phyloP scores from a whole-genome alignment of 2,797 vertebrate genomes.

The Tenualosa ilisha region DNA sequence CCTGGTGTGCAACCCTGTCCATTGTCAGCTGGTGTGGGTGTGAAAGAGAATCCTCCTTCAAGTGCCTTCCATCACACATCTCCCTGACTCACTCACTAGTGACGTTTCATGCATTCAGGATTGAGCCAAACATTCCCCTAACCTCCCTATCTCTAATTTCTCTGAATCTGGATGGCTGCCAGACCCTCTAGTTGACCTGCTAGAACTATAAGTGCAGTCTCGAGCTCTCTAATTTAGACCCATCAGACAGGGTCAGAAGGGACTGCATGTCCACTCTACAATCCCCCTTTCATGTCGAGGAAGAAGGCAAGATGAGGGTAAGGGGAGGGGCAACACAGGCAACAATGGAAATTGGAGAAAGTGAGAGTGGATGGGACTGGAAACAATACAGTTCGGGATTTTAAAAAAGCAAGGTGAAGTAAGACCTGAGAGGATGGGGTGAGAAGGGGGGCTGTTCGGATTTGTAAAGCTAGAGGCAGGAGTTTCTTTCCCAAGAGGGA shows the following conservation, averaged over 20 bases:
- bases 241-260: conserved; percentile 10
- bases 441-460: not conserved
- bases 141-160: not conserved
- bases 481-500: not conserved
- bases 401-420: not conserved
- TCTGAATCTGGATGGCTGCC: not conserved
- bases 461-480: conserved; percentile 1
- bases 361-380: not conserved
- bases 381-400: not conserved
- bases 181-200: conserved; percentile 1
- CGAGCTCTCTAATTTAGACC: not conserved
- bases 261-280: conserved; percentile 9
- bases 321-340: not conserved
- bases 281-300: conserved; percentile 3
- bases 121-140: not conserved
- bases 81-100: not conserved
- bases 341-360: not conserved
- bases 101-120: not conserved
- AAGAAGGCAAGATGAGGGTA: not conserved
- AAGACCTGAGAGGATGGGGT: not conserved
- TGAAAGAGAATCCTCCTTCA: conserved; percentile 16
- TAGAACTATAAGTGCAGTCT: conserved; percentile 4
- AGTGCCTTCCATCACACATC: not conserved
- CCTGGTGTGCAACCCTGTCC: not conserved
- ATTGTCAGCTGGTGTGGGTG: not conserved